These are phyloP conservation scores for Ptilodon capucinus DNA, from an alignment of 2,888 invertebrate species.

Conservation along the genomic window DNA sequence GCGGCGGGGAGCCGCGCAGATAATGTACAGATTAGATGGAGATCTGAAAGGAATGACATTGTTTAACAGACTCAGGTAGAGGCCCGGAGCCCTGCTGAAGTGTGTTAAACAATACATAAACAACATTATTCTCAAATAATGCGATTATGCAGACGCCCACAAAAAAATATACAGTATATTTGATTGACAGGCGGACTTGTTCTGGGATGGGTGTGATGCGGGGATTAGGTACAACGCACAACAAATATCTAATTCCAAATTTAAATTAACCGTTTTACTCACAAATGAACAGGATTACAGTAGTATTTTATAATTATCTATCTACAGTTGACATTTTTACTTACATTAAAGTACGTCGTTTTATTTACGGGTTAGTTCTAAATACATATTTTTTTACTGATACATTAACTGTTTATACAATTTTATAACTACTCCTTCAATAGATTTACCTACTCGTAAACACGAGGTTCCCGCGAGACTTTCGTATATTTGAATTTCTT, in stretches of 20 bases:
- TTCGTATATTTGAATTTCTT: background rate
- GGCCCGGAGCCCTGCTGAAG: slow-evolving; percentile 48
- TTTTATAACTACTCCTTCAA: too few relatives aligned
- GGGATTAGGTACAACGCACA: slow-evolving; percentile 11
- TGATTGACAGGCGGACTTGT: slow-evolving; percentile 51
- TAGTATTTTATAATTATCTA: too few relatives aligned
- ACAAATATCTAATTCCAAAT: background rate
- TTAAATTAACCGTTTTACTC: too few relatives aligned
- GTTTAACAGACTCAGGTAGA: slow-evolving; percentile 74
- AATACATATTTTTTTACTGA: too few relatives aligned
- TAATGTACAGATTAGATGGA: slow-evolving; percentile 78
- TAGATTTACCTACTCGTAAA: too few relatives aligned
- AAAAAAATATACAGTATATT: slow-evolving; percentile 48
- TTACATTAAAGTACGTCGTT: too few relatives aligned
- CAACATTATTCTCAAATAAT: slow-evolving; percentile 74
- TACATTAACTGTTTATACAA: too few relatives aligned
- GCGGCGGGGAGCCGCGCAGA: slow-evolving; percentile 68
- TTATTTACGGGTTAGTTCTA: too few relatives aligned
- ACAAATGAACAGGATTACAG: too few relatives aligned
- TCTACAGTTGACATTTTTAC: too few relatives aligned
- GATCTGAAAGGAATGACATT: slow-evolving; percentile 74
- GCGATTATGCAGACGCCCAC: slow-evolving; percentile 58
- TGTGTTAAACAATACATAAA: slow-evolving; percentile 75
- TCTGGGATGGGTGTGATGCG: slow-evolving; percentile 37
- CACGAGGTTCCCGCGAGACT: too few relatives aligned